Base-by-base conservation (phyloP, 2,888 invertebrate species). In the Cantharis rufa region DNA sequence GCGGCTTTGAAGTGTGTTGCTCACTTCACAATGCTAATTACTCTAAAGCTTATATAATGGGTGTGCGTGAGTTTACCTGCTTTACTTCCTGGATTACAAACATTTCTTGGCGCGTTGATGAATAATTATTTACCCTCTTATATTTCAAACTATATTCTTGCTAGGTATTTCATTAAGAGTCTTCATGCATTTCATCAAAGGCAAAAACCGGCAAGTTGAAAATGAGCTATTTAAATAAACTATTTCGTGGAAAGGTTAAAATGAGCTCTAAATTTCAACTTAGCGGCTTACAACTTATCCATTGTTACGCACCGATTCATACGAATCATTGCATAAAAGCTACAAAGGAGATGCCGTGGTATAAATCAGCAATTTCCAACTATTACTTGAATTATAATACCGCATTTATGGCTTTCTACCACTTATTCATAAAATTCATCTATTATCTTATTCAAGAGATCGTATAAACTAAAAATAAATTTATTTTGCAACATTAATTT, bases 11-110 rank as follows among this genome's bases (percentile, higher is more conserved):
- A 81, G 83, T 83, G 79, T 80, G 81, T 78, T 83, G 83, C 82
- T 83, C 83, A 82, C 82, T 83, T 83, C 82, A 82, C 81, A 83
- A 83, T 83, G 81, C 82, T 84, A 84, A 84, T 84, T 84, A 82
- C 79, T 74, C 80, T 66, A 69, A 32, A 74, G 74, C 74, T 72
- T 78, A 77, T 80, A 82, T 82, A 79, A 74, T 72, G 64, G 70
- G 70, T 69, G 75, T 78, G 76, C 75, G 77, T 80, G 82, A 81
- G 81, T 71, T 75, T 76, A 68, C 71, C 70, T 82, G 82, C 81
- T 81, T 73, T 69, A 72, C 70, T 69, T 83, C 82, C 81, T 80
- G 80, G 82, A 82, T 83, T 83, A 83, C 82, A 72, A 78, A 76
- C 74, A 73, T 79, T 80, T 80, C 79, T 79, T 82, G 79, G 80